Base-by-base conservation (phyloP, 2,797 vertebrate species). In the Uromys caudimaculatus region DNA sequence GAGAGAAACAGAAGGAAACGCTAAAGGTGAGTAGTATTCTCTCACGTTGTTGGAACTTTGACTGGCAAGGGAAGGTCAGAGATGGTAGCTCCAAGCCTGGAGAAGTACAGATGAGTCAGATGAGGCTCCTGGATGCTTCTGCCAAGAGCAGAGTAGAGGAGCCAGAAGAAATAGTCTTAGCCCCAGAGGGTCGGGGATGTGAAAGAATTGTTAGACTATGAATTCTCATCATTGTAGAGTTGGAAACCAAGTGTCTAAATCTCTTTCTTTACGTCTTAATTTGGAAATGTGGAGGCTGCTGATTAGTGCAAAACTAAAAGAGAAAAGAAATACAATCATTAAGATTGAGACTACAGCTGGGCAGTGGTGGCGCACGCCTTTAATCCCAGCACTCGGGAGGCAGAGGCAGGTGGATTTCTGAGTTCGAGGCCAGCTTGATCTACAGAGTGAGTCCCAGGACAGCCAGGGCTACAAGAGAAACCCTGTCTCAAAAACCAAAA, bases 181-280 rank as follows among this genome's bases (percentile, higher is more conserved):
- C 52, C 54, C 44, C 93, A 10, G 89, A 77, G 85, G 87, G 50
- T 38, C 50, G 56, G 87, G 17, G 69, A 21, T 24, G n/a, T 1
- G 12, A 56, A 60, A 89, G 24, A 32, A 76, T 1, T 23, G 38
- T 95, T 86, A 84, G 85, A 24, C 75, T 52, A 9, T 16, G 50
- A 32, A 86, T 41, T 69, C 67, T 29, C 76, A 50, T 62, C 27
- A 81, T 14, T 73, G 2, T 58, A 9, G 87, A 94, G 35, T 67
- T 69, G 47, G 62, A 85, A 94, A 35, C 19, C 87, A 38, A 78
- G 38, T 84, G 62, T 23, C 21, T 27, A 35, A 76, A 81, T 16
- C 50, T 1, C 82, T 79, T 94, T 91, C 29, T 77, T 71, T 93
- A 81, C 32, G 41, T 92, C 95, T 90, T 81, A 69, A 60, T 73